Percentiles rank a stretch among this genome's conserved stretches.
phyloP scores from a whole-genome alignment of 2,797 vertebrate species.

The Hylomyscus alleni region DNA sequence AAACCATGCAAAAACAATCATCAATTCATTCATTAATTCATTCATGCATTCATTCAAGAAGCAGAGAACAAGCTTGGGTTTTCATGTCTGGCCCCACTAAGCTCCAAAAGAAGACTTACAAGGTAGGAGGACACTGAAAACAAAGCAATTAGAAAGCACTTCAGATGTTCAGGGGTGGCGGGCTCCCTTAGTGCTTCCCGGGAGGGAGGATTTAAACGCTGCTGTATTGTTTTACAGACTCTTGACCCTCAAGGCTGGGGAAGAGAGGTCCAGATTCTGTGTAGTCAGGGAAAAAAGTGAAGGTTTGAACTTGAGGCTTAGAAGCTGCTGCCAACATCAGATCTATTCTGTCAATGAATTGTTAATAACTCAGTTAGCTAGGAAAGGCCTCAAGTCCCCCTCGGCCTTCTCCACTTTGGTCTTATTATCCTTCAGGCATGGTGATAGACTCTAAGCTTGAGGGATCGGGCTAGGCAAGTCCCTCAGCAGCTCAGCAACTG shows the following conservation, averaged over 20 bases:
- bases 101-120: neutral
- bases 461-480: no score
- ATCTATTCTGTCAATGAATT: neutral
- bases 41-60: constrained; percentile 8
- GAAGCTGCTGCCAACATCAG: neutral
- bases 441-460: neutral
- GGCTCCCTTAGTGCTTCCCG: neutral
- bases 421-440: neutral
- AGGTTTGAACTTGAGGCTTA: constrained; percentile 1
- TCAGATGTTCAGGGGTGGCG: constrained; percentile 30
- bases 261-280: neutral
- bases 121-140: neutral
- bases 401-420: constrained; percentile 17
- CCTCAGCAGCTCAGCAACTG: neutral
- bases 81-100: neutral
- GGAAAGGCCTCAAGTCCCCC: neutral
- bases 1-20: neutral
- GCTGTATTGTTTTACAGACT: constrained; percentile 35
- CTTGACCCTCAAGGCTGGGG: neutral
- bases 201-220: constrained; percentile 33
- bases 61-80: neutral
- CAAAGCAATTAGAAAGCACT: constrained; percentile 1
- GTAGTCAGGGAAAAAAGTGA: neutral
- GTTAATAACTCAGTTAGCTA: neutral
- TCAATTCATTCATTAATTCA: constrained; percentile 2